Evolutionary conservation across 2,113 vertebrate species (phyloP), one percentile per base, ranked within the genome.

Genomic region (Amblyopsis rosae): DNA sequence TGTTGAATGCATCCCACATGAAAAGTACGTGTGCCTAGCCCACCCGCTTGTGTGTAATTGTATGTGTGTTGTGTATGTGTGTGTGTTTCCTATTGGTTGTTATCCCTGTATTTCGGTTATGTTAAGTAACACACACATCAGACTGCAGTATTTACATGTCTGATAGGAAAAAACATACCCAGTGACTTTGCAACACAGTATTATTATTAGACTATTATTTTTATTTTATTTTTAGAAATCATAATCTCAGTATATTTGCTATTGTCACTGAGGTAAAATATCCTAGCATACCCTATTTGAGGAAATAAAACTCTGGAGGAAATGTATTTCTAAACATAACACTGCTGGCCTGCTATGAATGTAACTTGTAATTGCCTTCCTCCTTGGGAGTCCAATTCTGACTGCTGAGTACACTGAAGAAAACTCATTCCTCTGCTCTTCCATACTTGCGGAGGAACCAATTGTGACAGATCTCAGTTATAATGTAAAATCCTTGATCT

Each of bases 1-100:
- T 72, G 62, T 65, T 70, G 62, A 75, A 74, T 82, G 71, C 67
- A 50, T 82, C 77, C 72, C 81, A 77, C 74, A 62, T 72, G 53
- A 73, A 68, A 72, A 16, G 6, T 70, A 53, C 65, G 35, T 62
- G 16, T n/a, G 12, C 74, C 47, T 12, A 15, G 4, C 55, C 33
- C 54, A 19, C n/a, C 10, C 15, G 4, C 12, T 19, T 26, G 57
- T 70, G 58, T 79, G 45, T 26, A 3, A 17, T 15, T 15, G 12
- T n/a, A 11, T 32, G 26, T 51, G 53, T 46, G n/a, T n/a, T 41
- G 6, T 45, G 62, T 15, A 17, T 1, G 49, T 51, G 66, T 13
- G 66, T 17, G 49, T 49, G 32, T 19, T 16, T 45, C 7, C 35
- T 41, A 8, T 41, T 1, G 0, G 45, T 61, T 47, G 62, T 51